These are phyloP conservation scores for Miopithecus talapoin DNA, from an alignment of 2,797 vertebrate genomes.

Conservation along the genomic window DNA sequence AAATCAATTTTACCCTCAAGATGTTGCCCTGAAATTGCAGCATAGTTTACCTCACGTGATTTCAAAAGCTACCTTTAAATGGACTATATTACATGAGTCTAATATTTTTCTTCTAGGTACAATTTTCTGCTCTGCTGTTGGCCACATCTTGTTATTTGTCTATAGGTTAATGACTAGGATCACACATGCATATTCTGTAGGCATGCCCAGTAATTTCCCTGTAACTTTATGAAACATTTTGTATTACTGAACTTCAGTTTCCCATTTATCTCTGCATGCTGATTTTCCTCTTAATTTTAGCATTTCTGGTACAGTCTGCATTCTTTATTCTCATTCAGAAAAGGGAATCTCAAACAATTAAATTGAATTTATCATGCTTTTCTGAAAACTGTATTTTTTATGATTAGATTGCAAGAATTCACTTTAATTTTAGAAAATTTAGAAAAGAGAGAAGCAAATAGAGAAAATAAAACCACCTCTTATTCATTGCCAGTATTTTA, in stretches of 20 bases:
- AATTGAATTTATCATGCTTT: not conserved
- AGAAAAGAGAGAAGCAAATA: not conserved
- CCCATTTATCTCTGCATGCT: not conserved
- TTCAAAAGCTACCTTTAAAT: not conserved
- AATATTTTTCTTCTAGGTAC: not conserved
- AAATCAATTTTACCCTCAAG: not conserved
- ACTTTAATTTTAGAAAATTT: not conserved
- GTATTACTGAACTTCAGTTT: not conserved
- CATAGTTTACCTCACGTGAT: too few species aligned
- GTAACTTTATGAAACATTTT: not conserved
- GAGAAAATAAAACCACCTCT: not conserved
- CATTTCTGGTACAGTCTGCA: not conserved
- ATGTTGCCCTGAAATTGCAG: not conserved
- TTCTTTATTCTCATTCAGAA: not conserved
- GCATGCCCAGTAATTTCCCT: too few species aligned
- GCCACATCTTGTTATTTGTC: not conserved
- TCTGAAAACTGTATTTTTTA: not conserved
- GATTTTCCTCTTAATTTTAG: not conserved
- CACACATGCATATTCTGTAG: not conserved
- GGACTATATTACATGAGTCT: not conserved
- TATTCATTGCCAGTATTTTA: not conserved
- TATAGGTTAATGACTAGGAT: not conserved
- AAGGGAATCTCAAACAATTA: not conserved
- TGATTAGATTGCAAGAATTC: not conserved
- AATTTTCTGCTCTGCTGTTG: not conserved